Evolutionary conservation across 2,113 vertebrate species (phyloP), one percentile per base, ranked within the genome.

Genomic region (Chloropsis hardwickii): DNA sequence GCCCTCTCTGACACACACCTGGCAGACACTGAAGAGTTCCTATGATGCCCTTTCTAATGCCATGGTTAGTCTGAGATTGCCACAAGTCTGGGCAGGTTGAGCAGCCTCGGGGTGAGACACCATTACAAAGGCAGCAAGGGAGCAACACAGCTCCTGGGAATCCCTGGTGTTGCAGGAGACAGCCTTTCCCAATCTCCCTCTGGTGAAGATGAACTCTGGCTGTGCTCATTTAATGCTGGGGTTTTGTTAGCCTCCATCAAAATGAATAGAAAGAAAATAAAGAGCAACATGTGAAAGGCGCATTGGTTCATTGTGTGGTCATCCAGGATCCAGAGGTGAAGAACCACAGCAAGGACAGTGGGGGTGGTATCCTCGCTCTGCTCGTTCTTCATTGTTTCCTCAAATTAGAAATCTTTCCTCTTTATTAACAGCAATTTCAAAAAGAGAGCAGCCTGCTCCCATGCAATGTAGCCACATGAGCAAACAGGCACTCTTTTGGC

Each of bases 311-410:
- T 27, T 35, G 15, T 4, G 20, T 64, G 72, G 10, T 70, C 45
- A 44, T 70, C 45, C 64, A 73, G 60, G 21, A 80, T 12, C 27
- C 7, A 53, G 24, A 74, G 19, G 27, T 61, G 42, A 81, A 77
- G 67, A 67, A 64, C 13, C 18, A 72, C 15, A 42, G 10, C 53
- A 80, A 80, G 48, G 29, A 56, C 28, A 67, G 9, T 15, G 15
- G 4, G 12, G n/a, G 4, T 67, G 29, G 29, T 42, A 56, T 18
- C 19, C 23, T 92, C 24, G 50, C 21, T 57, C 13, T 76, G 29
- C n/a, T 89, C 14, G 11, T 94, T 86, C 64, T 84, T 86, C 37
- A 60, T 12, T 86, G 37, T 73, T 89, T 72, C 45, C 37, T 80
- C 40, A 67, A 47, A 50, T 66, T 61, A 81, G 24, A 84, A 70